Evolutionary conservation across 1,140 invertebrate genomes (phyloP), one percentile per base, ranked within the genome.

Genomic region (Conus betulinus): DNA sequence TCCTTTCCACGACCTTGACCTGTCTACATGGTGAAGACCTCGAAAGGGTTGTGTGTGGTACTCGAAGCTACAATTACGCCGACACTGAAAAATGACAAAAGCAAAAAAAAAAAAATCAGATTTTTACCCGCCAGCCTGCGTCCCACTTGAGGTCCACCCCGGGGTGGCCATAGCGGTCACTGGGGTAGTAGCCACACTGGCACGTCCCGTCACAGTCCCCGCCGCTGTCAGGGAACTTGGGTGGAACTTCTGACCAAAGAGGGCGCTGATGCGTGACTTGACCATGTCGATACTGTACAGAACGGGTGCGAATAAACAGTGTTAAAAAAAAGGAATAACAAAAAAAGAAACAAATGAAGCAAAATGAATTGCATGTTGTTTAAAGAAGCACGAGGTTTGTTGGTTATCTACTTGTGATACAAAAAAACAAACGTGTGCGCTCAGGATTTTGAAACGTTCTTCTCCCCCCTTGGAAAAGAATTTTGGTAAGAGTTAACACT

Each of bases 211-310:
- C 87, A 63, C 82, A 83, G 81, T 78, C n/a, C 79, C 25, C 88
- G 78, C 52, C 90, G 89, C 51, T 84, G n/a, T 60, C 83, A 17
- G 91, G 91, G 76, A 91, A 91, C 15, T 71, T 25, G 10, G 74
- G 84, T 91, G 87, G 57, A 91, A 91, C 78, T 91, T 91, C 52
- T 87, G 85, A 27, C 91, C 91, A 89, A 91, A 91, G 79, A 91
- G 39, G 5, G 89, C 87, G 51, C 89, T 85, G 57, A 91, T 87
- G 15, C 88, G 53, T 5, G 88, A 82, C 63, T 88, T 91, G 10
- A 82, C 79, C 67, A 88, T 90, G 10, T 90, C 87, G n/a, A 91
- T 84, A 1, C 90, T 91, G 82, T 51, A 82, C 89, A 25, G 8
- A 3, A 78, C 13, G 60, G 7, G 55, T 55, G 57, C n/a, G 39